A percentile compares a stretch with the other conserved stretches of the same genome.
phyloP scores from a whole-genome alignment of 2,797 vertebrate genomes.

The Hippopotamyrus pictus region DNA sequence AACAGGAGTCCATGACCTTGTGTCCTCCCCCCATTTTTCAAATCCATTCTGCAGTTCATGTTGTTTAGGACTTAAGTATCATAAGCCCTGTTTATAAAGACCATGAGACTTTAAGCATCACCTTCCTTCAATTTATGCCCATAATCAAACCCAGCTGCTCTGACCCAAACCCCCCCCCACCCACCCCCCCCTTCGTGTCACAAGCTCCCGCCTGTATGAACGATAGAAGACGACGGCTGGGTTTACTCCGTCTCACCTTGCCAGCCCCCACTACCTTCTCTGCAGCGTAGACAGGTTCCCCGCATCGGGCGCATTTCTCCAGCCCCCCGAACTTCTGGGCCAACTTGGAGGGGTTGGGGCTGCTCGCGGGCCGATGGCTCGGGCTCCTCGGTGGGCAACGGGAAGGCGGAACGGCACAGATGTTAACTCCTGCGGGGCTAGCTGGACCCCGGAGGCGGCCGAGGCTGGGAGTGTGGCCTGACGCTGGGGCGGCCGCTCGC shows the following conservation, averaged over 20 bases:
- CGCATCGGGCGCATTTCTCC: constrained; percentile 85
- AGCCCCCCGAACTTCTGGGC: constrained; percentile 86
- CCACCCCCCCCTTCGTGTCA: not conserved
- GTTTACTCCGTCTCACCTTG: constrained; percentile 62
- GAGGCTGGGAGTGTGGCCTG: not conserved
- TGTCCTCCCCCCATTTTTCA: not conserved
- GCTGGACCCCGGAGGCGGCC: not conserved
- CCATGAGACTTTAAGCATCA: not conserved
- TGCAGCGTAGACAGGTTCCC: constrained; percentile 82
- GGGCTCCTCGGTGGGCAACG: constrained; percentile 52
- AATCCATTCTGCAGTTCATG: not conserved
- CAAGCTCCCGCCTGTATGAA: not conserved
- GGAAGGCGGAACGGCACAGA: not conserved
- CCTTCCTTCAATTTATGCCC: not conserved
- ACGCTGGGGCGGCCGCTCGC: not conserved
- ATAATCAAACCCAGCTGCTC: not conserved
- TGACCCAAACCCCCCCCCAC: not conserved
- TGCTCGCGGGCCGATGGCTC: constrained; percentile 76
- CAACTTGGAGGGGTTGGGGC: constrained; percentile 82
- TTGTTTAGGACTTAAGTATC: not conserved
- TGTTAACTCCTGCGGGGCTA: not conserved
- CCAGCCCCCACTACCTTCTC: constrained; percentile 92
- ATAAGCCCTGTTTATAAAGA: not conserved
- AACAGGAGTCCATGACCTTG: not conserved
- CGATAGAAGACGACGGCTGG: not conserved